phyloP scores from a whole-genome alignment of 2,113 vertebrate species.

The Dipodomys spectabilis region DNA sequence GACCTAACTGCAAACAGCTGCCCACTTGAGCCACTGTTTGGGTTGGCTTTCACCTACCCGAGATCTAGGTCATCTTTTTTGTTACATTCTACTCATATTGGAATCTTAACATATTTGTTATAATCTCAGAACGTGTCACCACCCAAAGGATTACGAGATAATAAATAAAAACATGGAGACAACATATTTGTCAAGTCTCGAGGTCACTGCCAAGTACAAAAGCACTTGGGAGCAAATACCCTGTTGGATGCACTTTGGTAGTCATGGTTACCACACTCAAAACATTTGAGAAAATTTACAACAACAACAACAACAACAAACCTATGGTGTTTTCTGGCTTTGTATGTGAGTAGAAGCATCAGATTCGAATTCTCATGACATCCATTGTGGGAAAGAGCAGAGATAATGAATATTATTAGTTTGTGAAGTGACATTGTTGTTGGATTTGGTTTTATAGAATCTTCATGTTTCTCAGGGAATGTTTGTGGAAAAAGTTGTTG shows the following conservation, averaged over 20 bases:
- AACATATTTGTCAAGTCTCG: slow-evolving; percentile 77
- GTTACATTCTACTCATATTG: slow-evolving; percentile 44
- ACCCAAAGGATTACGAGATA: slow-evolving; percentile 81
- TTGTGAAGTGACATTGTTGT: slow-evolving; percentile 47
- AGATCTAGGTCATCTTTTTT: slow-evolving; percentile 70
- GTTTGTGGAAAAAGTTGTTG: neutral
- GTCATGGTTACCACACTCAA: neutral
- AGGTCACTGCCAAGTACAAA: slow-evolving; percentile 71
- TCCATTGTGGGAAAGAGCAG: neutral
- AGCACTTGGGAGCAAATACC: slow-evolving; percentile 52
- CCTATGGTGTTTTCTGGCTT: neutral
- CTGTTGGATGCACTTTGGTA: neutral
- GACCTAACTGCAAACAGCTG: slow-evolving; percentile 82
- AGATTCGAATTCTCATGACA: slow-evolving; percentile 4
- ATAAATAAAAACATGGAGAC: slow-evolving; percentile 76
- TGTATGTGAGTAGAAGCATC: neutral
- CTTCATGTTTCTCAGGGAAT: neutral
- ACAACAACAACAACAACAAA: neutral
- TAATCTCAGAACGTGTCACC: slow-evolving; percentile 82
- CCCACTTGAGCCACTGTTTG: slow-evolving; percentile 78
- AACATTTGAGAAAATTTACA: slow-evolving; percentile 32
- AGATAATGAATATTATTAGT: slow-evolving; percentile 6
- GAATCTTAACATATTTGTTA: slow-evolving; percentile 72
- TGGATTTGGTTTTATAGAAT: slow-evolving; percentile 14
- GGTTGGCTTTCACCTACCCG: slow-evolving; percentile 71